Percentiles rank a stretch among this genome's conserved stretches.
Conservation (phyloP, 2,888 invertebrate genomes). For the Rhogogaster chlorosoma region DNA sequence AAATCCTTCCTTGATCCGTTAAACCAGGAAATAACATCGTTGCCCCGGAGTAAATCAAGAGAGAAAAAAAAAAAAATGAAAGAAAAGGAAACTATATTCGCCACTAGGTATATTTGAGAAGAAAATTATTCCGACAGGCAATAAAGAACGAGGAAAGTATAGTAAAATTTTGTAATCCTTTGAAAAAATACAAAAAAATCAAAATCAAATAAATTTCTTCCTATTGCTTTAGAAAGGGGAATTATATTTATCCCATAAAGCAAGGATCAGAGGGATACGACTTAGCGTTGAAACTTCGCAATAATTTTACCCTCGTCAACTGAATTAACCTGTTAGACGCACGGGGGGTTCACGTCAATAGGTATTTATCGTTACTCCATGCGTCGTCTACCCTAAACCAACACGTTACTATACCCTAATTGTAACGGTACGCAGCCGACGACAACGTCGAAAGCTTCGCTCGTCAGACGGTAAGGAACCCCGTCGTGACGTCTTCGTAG, state of each 20-base stretch:
- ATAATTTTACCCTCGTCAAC: constrained; percentile 39
- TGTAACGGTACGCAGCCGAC: constrained; percentile 1
- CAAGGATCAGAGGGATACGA: no score
- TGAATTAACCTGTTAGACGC: constrained; percentile 38
- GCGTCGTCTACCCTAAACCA: constrained; percentile 34
- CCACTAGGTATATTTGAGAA: not conserved
- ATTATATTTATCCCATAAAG: not conserved
- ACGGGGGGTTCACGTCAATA: constrained; percentile 34
- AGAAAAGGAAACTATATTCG: not conserved
- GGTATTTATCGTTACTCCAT: constrained; percentile 41
- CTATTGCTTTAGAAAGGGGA: no score
- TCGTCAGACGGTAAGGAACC: not conserved
- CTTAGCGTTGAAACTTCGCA: not conserved
- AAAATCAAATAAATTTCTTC: not conserved
- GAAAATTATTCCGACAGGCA: not conserved
- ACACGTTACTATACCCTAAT: constrained; percentile 35
- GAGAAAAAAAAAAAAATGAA: no score
- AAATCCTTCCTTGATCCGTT: constrained; percentile 35
- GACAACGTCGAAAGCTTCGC: constrained; percentile 7
- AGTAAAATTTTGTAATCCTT: not conserved
- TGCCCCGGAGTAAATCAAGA: not conserved
- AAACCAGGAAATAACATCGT: constrained; percentile 28
- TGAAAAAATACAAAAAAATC: not conserved
- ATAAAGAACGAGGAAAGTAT: not conserved
- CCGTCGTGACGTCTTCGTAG: constrained; percentile 12